Evolutionary conservation across 2,888 invertebrate genomes (phyloP).

Genomic region (Operophtera brumata): DNA sequence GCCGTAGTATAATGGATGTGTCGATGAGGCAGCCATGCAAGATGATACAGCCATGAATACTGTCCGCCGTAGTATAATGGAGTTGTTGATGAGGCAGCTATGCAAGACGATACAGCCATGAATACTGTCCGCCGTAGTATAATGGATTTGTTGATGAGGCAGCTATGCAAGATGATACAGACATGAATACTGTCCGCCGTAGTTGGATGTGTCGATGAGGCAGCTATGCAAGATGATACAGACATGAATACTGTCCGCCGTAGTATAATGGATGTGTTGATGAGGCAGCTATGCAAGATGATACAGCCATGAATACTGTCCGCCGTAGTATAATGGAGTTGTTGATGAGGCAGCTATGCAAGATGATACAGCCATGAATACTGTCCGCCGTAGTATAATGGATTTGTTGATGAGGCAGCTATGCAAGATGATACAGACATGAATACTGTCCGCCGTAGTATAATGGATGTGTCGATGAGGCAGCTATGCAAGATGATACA

Average conservation of each 20-base stretch:
- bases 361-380: constrained; percentile 23
- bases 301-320: constrained; percentile 31
- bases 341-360: constrained; percentile 16
- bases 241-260: constrained; percentile 33
- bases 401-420: constrained; percentile 1
- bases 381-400: constrained; percentile 31
- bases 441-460: constrained; percentile 30
- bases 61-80: constrained; percentile 16
- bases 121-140: constrained; percentile 30
- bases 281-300: too few relatives aligned
- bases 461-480: constrained; percentile 23
- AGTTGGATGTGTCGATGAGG: too few relatives aligned
- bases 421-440: constrained; percentile 21
- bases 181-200: constrained; percentile 33
- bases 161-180: constrained; percentile 16
- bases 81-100: not conserved
- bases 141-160: constrained; percentile 22
- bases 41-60: constrained; percentile 26
- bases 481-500: constrained; percentile 16
- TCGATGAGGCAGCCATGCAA: constrained; percentile 15
- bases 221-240: not conserved
- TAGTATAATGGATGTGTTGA: constrained; percentile 23
- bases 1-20: constrained; percentile 25
- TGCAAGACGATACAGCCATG: constrained; percentile 21
- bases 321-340: too few relatives aligned